Evolutionary conservation across 2,888 invertebrate species (phyloP).

Genomic region (Frankliniella fusca): DNA sequence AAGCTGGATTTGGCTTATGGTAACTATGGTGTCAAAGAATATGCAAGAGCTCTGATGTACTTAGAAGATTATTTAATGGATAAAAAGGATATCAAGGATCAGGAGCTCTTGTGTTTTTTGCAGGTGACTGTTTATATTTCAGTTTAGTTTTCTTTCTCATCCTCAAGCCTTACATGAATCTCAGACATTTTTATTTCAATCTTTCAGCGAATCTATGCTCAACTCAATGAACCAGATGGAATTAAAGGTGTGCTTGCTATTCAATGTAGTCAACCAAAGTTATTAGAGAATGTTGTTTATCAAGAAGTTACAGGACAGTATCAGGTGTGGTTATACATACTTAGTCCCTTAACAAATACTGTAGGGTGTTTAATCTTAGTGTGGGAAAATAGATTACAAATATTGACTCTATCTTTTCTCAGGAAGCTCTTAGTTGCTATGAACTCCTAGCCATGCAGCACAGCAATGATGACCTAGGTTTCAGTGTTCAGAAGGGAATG

Average conservation of each 20-base stretch:
- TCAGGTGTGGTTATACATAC: conserved; percentile 46
- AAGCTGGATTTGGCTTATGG: conserved; percentile 65
- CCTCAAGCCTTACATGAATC: not conserved
- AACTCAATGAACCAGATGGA: conserved; percentile 85
- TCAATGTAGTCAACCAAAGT: conserved; percentile 68
- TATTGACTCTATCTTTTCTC: conserved; percentile 12
- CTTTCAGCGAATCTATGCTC: conserved; percentile 72
- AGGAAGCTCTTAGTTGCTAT: conserved; percentile 83
- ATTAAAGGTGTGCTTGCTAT: conserved; percentile 71
- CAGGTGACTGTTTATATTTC: conserved; percentile 29
- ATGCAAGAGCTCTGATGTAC: conserved; percentile 70
- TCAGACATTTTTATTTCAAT: conserved; percentile 36
- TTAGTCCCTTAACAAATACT: no score
- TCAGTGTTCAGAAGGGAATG: conserved; percentile 58
- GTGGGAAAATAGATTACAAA: not conserved
- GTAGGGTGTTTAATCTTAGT: not conserved
- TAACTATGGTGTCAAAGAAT: conserved; percentile 70
- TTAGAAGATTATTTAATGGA: conserved; percentile 67
- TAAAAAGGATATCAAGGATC: conserved; percentile 55
- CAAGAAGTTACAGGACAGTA: conserved; percentile 79
- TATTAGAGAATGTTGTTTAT: conserved; percentile 77
- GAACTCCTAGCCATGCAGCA: conserved; percentile 70
- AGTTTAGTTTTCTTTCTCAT: conserved; percentile 1
- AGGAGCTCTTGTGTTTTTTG: conserved; percentile 49
- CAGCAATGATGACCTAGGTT: conserved; percentile 47